Evolutionary conservation across 2,113 vertebrate species (phyloP), one percentile per base, ranked within the genome.

Genomic region (Nycticryphes semicollaris): DNA sequence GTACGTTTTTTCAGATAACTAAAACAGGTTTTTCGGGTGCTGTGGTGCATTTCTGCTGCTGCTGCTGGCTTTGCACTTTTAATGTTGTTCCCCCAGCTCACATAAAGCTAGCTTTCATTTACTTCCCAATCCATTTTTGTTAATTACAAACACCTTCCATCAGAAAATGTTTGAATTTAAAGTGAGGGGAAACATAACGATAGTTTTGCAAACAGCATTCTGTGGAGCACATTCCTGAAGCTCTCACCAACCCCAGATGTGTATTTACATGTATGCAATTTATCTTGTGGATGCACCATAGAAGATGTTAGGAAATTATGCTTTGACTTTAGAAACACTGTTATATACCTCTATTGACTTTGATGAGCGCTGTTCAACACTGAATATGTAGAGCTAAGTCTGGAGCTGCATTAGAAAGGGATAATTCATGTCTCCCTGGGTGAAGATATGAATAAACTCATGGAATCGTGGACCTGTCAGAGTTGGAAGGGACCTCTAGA

Each of bases 81-180:
- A 31, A 31, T 43, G 37, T 48, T 72, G 21, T 22, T 89, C 77
- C 59, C 66, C 25, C 66, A 56, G 20, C 28, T 96, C 43, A 41
- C 30, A 60, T 89, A 64, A 81, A 84, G 31, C 77, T 89, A 77
- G 48, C 15, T 94, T 92, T 90, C 66, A 43, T 88, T 95, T 92
- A 57, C 48, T 92, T 89, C 37, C 76, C 31, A 66, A 82, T 90
- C 17, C 35, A 78, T 90, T 95, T 93, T 72, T 80, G 91, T 91
- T 96, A 84, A 90, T 82, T 95, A 64, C 24, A 60, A 77, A 77
- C 68, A 70, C 59, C 76, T 94, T 90, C 74, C 68, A 62, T 80
- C 27, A 70, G 79, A 86, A 94, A 92, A 35, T 53, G 35, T 89
- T 89, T 93, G 48, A 90, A 90, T 81, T 84, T 87, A 94, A 94